These are phyloP conservation scores for Pinna nobilis DNA, from an alignment of 1,140 invertebrate species.

Conservation along the genomic window DNA sequence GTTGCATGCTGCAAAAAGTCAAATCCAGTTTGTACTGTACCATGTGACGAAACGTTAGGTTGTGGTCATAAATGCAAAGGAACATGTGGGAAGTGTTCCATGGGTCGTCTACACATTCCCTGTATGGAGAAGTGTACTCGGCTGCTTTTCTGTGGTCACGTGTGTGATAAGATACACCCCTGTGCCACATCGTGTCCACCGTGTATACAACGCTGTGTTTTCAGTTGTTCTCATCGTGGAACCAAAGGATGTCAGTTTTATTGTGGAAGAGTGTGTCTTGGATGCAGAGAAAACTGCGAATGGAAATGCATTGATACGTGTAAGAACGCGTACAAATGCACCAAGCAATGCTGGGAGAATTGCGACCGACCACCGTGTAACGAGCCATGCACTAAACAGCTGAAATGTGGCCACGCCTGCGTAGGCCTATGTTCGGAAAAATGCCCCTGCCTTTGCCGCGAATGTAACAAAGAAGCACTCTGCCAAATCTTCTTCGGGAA, in stretches of 20 bases:
- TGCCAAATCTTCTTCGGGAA: conserved; percentile 77
- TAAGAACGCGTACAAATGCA: conserved; percentile 78
- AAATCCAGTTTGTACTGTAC: conserved; percentile 11
- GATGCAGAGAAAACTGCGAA: conserved; percentile 76
- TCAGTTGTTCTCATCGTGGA: conserved; percentile 59
- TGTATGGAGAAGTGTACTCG: conserved; percentile 60
- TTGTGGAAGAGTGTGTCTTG: conserved; percentile 79
- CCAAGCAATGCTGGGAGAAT: conserved; percentile 76
- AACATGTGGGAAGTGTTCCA: conserved; percentile 73
- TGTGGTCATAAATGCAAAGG: conserved; percentile 50
- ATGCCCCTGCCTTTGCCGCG: conserved; percentile 75
- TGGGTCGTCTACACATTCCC: conserved; percentile 79
- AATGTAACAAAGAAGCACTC: conserved; percentile 72
- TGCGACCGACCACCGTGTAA: conserved; percentile 78
- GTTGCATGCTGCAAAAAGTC: background rate
- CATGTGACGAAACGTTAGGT: conserved; percentile 9
- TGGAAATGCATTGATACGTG: conserved; percentile 78
- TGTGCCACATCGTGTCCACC: conserved; percentile 76
- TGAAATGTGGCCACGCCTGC: conserved; percentile 81
- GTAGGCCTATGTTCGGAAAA: conserved; percentile 79
- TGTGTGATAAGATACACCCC: conserved; percentile 45
- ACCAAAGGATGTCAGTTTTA: conserved; percentile 70
- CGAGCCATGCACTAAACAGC: conserved; percentile 53
- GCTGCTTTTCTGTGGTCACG: conserved; percentile 65
- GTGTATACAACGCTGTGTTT: conserved; percentile 79